Conservation (phyloP, 2,113 vertebrate genomes). For the Cinclus cinclus region DNA sequence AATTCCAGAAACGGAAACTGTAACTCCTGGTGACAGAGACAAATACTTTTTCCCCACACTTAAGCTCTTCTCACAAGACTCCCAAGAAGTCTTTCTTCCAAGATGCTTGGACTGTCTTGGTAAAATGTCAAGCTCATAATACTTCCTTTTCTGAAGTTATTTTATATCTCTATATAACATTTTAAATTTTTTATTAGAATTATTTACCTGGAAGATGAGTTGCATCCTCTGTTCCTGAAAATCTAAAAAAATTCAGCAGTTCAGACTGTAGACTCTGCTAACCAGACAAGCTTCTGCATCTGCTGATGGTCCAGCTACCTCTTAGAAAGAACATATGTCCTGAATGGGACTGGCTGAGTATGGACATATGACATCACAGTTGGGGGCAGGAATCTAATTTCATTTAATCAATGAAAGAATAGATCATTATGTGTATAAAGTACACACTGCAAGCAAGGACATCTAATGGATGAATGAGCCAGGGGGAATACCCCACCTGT, state of each 20-base stretch:
- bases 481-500: fast-evolving
- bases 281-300: neutral
- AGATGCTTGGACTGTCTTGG: neutral
- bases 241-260: neutral
- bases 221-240: neutral
- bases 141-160: neutral
- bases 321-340: neutral
- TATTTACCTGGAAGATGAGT: neutral
- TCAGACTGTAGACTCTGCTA: neutral
- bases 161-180: neutral
- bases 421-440: neutral
- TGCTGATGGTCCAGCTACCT: neutral
- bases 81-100: neutral
- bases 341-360: neutral
- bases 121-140: neutral
- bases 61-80: neutral
- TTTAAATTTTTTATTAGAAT: neutral
- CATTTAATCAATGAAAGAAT: neutral
- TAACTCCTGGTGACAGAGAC: neutral
- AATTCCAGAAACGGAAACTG: neutral
- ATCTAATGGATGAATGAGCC: neutral
- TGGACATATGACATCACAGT: neutral
- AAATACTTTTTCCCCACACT: neutral
- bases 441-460: neutral
- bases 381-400: neutral